Conservation (phyloP, 2,888 invertebrate genomes). For the Poecilobothrus nobilitatus region DNA sequence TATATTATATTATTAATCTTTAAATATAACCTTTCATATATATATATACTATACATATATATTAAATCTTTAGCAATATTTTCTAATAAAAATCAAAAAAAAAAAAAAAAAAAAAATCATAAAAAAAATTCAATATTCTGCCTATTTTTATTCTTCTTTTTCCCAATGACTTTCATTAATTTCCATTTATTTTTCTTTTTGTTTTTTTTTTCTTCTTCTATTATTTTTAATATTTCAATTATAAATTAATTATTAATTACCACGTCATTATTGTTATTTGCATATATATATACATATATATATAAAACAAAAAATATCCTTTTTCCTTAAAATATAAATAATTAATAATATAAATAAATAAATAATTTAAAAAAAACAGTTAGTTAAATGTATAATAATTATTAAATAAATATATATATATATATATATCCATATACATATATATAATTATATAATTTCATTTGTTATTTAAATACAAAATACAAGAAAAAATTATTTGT, state of each 20-base stretch:
- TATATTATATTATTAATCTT: no score
- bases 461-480: not conserved
- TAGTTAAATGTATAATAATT: slow-evolving; percentile 13
- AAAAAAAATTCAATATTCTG: no score
- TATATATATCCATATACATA: slow-evolving; percentile 15
- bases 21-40: no score
- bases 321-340: not conserved
- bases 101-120: no score
- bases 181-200: not conserved
- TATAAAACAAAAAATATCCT: not conserved
- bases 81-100: no score
- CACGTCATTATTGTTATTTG: not conserved
- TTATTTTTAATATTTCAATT: not conserved
- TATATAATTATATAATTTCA: slow-evolving; percentile 17
- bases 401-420: slow-evolving; percentile 18
- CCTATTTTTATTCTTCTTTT: no score
- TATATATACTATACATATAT: no score
- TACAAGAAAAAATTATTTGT: slow-evolving; percentile 14
- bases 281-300: not conserved
- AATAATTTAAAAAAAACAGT: not conserved
- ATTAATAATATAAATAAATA: not conserved
- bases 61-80: no score
- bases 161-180: no score
- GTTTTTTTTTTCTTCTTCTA: no score
- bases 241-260: not conserved